Evolutionary conservation across 64 coral and sea anemone species (phyloP), one percentile per base, ranked within the genome.

Genomic region (Exaiptasia diaphana): DNA sequence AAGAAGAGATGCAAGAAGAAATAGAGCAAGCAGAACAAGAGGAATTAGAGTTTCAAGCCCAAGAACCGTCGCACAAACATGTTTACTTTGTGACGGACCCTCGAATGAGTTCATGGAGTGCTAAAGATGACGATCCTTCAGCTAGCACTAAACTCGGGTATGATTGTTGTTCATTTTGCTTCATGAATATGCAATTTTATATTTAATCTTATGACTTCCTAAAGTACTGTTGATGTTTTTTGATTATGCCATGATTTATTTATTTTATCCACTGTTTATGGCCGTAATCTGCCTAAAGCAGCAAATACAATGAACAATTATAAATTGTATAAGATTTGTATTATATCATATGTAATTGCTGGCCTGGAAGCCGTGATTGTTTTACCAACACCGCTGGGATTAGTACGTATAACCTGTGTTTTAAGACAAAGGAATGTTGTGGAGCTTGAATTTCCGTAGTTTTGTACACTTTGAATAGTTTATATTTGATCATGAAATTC

Each of bases 1-100:
- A 45, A 27, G 57, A 67, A 24, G 33, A 72, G 3, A 42, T 77
- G 14, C 34, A 50, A 54, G 68, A 74, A 33, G 55, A 41, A 17
- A 54, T 46, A 4, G 87, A 90, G 53, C 64, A 56, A 14, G 48
- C 45, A 53, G 31, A 48, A 45, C 37, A 68, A 53, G 64, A 83
- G 27, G 71, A 83, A 53, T 41, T 60, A n/a, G 63, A 70, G 0
- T 55, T 65, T 37, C 41, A 80, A 20, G 21, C 50, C 25, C 49
- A 65, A 41, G 79, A 91, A 42, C 36, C 76, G 4, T 25, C 73
- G 12, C 36, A 75, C 41, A 85, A 85, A 54, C 81, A 85, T 50
- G 82, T 91, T 43, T 45, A 83, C 74, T 91, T 91, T 10, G 88
- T 91, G 2, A 91, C 88, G 21, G 88, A 91, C 45, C 64, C 88